Evolutionary conservation across 2,888 invertebrate species (phyloP).

Genomic region (Ichneumoninae sp.): DNA sequence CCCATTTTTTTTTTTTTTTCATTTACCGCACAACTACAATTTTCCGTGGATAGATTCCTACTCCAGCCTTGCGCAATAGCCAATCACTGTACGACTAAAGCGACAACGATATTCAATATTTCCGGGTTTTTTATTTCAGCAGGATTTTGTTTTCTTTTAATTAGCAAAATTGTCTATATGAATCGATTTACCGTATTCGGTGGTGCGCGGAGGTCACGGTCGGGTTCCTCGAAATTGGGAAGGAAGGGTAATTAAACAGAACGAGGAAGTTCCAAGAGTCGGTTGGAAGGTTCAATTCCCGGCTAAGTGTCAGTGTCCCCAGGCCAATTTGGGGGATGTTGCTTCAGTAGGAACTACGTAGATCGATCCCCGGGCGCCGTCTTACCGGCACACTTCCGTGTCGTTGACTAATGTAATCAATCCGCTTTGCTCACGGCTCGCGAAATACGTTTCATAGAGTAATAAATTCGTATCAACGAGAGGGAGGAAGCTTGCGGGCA

Average conservation of each 20-base stretch:
- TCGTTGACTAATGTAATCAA: constrained; percentile 13
- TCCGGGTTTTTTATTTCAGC: background rate
- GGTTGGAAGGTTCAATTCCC: constrained; percentile 18
- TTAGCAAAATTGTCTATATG: background rate
- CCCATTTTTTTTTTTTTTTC: background rate
- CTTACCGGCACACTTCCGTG: constrained; percentile 2
- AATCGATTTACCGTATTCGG: background rate
- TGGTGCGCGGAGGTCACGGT: background rate
- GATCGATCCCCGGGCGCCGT: constrained; percentile 20
- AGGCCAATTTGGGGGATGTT: background rate
- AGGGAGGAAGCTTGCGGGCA: background rate
- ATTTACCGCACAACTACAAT: background rate
- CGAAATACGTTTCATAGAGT: constrained; percentile 16
- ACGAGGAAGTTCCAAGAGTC: constrained; percentile 6
- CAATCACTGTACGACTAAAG: too few relatives aligned
- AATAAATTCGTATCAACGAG: constrained; percentile 39
- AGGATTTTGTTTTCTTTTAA: background rate
- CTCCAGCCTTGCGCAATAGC: too few relatives aligned
- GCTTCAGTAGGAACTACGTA: background rate
- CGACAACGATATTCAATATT: too few relatives aligned
- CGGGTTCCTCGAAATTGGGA: background rate
- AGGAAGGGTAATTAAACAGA: constrained; percentile 14
- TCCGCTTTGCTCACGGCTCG: constrained; percentile 20
- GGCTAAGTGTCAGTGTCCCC: constrained; percentile 14
- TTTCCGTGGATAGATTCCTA: background rate